Evolutionary conservation across 2,113 vertebrate species (phyloP), one percentile per base, ranked within the genome.

Genomic region (Entosphenus tridentatus): DNA sequence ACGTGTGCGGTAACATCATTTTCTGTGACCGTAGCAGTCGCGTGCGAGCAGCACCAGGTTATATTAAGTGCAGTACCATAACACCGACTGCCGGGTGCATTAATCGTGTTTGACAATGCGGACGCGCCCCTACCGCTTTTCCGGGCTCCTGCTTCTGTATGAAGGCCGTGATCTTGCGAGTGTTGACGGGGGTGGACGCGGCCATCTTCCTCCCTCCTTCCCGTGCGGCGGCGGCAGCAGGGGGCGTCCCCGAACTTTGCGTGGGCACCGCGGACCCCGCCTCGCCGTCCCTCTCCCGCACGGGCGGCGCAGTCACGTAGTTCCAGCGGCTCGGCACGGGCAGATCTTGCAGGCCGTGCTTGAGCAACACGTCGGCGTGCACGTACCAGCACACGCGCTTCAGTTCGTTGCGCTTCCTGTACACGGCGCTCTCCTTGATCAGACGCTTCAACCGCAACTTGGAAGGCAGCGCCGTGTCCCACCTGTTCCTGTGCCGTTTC

Each of bases 341-440:
- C 11, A 97, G 83, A 1, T 79, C 73, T 70, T 91, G 87, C 70
- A 75, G 84, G 2, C 78, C 74, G 5, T 86, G 86, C 57, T 78
- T 83, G 57, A 76, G 76, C 72, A 98, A 83, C 70, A 95, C 86
- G 8, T 89, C 84, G 0, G 79, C 70, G 68, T 91, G 84, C 57
- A 87, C 91, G 13, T 95, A 93, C 93, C 93, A 98, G 77, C 93
- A 96, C 75, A 77, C 77, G 77, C 86, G 86, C 55, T 83, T 74
- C 73, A 81, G 82, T 8, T 82, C 78, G 0, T 87, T 81, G 21
- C 89, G 79, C 74, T 98, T 98, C 77, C 93, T 87, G 0, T 98
- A 97, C 55, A 89, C 83, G 0, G 89, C 90, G 72, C 82, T 89
- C 78, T 83, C 83, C 0, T 83, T 88, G 10, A 98, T 95, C 2